These are phyloP conservation scores for Listronotus oregonensis DNA, from an alignment of 1,140 invertebrate species.

Conservation along the genomic window DNA sequence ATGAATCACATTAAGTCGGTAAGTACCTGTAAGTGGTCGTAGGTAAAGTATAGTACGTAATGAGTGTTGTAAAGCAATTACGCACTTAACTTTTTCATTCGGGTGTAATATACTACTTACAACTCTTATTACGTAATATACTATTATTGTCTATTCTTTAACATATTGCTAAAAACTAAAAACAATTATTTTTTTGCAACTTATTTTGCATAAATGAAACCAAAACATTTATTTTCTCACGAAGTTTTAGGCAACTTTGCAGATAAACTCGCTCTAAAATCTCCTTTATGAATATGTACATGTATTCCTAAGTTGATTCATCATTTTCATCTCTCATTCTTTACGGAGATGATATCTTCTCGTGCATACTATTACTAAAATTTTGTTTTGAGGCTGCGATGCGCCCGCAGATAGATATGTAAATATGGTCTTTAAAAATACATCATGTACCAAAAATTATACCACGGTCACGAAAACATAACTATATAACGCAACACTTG, in stretches of 20 bases:
- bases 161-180: too few relatives aligned
- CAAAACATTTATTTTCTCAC: neutral
- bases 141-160: too few relatives aligned
- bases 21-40: too few relatives aligned
- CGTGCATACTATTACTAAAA: constrained; percentile 8
- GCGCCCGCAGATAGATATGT: constrained; percentile 29
- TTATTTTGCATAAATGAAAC: neutral
- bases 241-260: neutral
- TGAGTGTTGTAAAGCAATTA: too few relatives aligned
- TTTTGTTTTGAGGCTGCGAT: constrained; percentile 23
- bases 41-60: too few relatives aligned
- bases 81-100: too few relatives aligned
- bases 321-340: constrained; percentile 6
- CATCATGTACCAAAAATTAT: constrained; percentile 34
- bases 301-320: neutral
- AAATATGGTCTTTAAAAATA: constrained; percentile 37
- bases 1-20: too few relatives aligned
- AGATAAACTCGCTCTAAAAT: neutral
- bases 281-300: constrained; percentile 25
- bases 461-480: constrained; percentile 27
- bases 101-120: too few relatives aligned
- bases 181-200: too few relatives aligned
- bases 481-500: constrained; percentile 3
- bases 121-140: too few relatives aligned
- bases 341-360: constrained; percentile 27